A percentile compares a stretch with the other conserved stretches of the same genome.
phyloP scores from a whole-genome alignment of 2,888 invertebrate genomes.

The Diarsia rubi region DNA sequence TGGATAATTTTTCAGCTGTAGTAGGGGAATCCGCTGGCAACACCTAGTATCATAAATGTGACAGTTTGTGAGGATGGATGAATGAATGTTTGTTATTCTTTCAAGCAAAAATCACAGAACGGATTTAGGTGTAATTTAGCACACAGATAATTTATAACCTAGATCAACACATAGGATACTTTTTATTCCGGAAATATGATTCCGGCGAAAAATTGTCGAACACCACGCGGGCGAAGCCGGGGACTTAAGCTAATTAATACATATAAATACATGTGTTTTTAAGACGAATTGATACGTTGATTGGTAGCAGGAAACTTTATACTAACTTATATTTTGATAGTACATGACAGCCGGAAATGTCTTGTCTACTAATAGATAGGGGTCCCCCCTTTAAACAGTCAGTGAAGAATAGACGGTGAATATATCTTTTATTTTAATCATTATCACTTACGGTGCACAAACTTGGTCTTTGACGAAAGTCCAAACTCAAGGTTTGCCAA shows the following conservation, averaged over 20 bases:
- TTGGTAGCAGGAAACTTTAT: not conserved
- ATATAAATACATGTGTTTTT: not conserved
- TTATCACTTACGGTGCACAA: too few relatives aligned
- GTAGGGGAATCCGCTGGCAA: too few relatives aligned
- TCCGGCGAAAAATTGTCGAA: too few relatives aligned
- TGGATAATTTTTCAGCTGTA: too few relatives aligned
- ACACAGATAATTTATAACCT: not conserved
- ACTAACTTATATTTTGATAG: conserved; percentile 14
- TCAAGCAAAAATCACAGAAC: not conserved
- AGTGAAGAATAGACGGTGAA: not conserved
- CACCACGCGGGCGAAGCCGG: too few relatives aligned
- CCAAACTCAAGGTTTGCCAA: too few relatives aligned
- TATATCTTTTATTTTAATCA: conserved; percentile 2
- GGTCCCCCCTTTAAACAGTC: conserved; percentile 17
- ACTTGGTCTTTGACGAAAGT: too few relatives aligned
- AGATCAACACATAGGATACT: too few relatives aligned
- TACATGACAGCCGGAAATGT: conserved; percentile 32
- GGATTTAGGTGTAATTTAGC: not conserved
- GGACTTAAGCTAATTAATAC: not conserved
- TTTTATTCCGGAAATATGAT: too few relatives aligned
- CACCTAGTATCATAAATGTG: too few relatives aligned
- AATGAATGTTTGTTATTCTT: not conserved
- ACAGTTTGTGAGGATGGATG: not conserved
- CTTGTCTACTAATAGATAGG: conserved; percentile 23
- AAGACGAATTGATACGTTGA: conserved; percentile 2